Evolutionary conservation across 2,113 vertebrate genomes (phyloP).

Genomic region (Xiphorhynchus elegans): DNA sequence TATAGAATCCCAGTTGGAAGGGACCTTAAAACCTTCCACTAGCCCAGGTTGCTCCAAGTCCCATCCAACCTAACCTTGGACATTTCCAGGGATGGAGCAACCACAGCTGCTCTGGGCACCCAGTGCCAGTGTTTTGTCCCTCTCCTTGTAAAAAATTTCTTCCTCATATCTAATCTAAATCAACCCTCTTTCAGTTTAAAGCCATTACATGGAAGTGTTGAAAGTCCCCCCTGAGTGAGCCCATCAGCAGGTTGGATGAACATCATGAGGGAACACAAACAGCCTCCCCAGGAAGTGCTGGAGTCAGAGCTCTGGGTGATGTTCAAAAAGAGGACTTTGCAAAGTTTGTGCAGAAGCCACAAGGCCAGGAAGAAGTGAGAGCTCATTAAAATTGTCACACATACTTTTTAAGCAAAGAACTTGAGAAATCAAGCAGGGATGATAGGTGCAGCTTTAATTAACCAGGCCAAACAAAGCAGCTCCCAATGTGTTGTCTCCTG

Average conservation of each 20-base stretch:
- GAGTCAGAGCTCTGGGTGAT: neutral
- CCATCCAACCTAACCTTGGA: neutral
- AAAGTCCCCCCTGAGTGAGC: neutral
- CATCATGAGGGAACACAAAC: neutral
- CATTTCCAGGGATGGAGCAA: neutral
- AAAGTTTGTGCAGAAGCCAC: neutral
- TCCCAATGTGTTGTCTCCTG: neutral
- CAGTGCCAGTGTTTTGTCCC: neutral
- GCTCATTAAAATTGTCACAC: conserved; percentile 64
- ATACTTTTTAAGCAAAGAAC: conserved; percentile 45
- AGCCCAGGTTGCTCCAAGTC: neutral
- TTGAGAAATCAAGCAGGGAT: conserved; percentile 55
- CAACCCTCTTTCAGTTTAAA: neutral
- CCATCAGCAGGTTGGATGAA: neutral
- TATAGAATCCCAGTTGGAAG: fast-evolving
- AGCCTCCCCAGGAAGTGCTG: neutral
- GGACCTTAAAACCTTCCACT: neutral
- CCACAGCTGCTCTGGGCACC: neutral
- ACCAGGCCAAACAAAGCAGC: conserved; percentile 54
- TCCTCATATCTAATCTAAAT: neutral
- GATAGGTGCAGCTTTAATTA: conserved; percentile 60
- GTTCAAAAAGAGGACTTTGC: neutral
- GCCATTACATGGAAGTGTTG: neutral
- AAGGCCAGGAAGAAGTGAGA: conserved; percentile 9
- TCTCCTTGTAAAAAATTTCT: neutral